Base-by-base conservation (phyloP, 2,797 vertebrate genomes). In the Poeciliopsis turneri region DNA sequence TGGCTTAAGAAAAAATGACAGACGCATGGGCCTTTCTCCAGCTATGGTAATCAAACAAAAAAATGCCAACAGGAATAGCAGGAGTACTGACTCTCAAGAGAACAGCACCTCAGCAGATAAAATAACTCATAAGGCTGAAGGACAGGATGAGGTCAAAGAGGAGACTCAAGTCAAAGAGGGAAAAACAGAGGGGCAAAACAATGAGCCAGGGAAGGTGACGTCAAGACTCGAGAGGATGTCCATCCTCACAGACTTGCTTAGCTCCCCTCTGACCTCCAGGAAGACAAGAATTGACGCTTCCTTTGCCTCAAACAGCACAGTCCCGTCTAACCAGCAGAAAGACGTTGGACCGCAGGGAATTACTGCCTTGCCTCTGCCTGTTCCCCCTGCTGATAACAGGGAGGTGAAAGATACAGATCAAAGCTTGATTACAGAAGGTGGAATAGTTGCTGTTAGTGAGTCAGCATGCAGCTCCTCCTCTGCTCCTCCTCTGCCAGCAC, bases 191-290 rank as follows among this genome's bases (percentile, higher is more conserved):
- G 94, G 74, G 13, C 77, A 86, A 72, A 72, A 75, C 77, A 95
- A 95, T 51, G 95, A 94, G 41, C 84, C 94, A 15, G 94, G 91
- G 20, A 93, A 97, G 79, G 90, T 95, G 73, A 93, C 94, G 46
- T 98, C 97, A 2, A 95, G 97, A 1, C 95, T 99, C 57, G 96
- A 95, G 85, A 97, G 96, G 90, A 97, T 98, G 61, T 94, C 98
- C 0, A 97, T 99, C 75, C 97, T 99, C 82, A 97, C 97, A 25
- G 96, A 93, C 85, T 92, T 99, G 47, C 87, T 96, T 53, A 96
- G 90, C 16, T 86, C 92, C 25, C 83, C 95, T 39, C 92, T 78
- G 0, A 77, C 76, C 15, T 79, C 83, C 81, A 92, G 91, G 78
- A 95, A 83, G 77, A 46, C 3, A 72, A 41, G 83, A 84, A 76